Evolutionary conservation across 2,888 invertebrate genomes (phyloP).

Genomic region (Drosophila aldrichi): DNA sequence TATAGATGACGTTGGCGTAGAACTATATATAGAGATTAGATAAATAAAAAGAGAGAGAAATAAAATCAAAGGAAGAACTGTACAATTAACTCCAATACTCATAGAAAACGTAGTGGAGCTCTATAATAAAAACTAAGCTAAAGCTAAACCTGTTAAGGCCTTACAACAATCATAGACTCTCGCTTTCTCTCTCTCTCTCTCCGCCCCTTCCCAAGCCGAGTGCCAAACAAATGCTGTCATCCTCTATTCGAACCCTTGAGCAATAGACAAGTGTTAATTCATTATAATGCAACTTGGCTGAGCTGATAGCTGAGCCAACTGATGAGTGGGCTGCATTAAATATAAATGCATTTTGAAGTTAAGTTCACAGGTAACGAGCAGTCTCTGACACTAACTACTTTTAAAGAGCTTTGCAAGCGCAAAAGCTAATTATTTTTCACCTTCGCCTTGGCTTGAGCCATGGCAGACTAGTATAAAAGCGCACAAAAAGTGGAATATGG

Average conservation of each 20-base stretch:
- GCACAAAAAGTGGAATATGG: not conserved
- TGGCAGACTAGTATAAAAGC: not conserved
- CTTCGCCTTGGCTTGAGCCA: conserved; percentile 1
- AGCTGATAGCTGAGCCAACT: not conserved
- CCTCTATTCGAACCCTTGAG: not conserved
- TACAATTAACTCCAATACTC: too few relatives aligned
- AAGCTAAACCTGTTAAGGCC: not conserved
- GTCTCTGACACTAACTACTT: conserved; percentile 5
- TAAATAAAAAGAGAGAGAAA: too few relatives aligned
- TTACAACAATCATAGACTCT: not conserved
- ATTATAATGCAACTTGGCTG: not conserved
- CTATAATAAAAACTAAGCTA: too few relatives aligned
- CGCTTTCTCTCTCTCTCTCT: too few relatives aligned
- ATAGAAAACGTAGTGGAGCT: too few relatives aligned
- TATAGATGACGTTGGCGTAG: too few relatives aligned
- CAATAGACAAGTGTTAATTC: not conserved
- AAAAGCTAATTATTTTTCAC: conserved; percentile 24
- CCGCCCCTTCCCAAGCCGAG: not conserved
- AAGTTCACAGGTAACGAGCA: not conserved
- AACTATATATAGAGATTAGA: too few relatives aligned
- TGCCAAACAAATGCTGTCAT: not conserved
- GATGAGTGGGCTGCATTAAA: not conserved
- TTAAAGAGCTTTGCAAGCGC: conserved; percentile 7
- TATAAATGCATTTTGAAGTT: not conserved
- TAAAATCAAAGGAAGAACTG: too few relatives aligned